Base-by-base conservation (phyloP, 1,140 invertebrate species). In the Papilio polytes region DNA sequence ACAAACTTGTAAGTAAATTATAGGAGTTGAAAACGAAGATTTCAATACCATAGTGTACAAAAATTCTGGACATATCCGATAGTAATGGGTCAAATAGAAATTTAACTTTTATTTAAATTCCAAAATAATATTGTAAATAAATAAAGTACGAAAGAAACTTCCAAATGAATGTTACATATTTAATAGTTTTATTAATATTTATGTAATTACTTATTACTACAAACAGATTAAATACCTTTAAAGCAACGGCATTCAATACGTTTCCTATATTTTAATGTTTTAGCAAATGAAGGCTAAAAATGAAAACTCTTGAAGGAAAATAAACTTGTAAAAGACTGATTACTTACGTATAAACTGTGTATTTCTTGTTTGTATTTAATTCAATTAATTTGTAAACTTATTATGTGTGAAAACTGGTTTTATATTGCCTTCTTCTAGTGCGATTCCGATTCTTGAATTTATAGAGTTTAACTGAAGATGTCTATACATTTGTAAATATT, bases 281-380 rank as follows among this genome's bases (percentile, higher is more conserved):
- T 59, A 78, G 77, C 72, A 79, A 80, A 72, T 76, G 74, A 70
- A n/a, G 18, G 31, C 26, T 53, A 51, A 78, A 51, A 78, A 48
- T 66, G 78, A 66, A 59, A 80, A 51, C 74, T 80, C 72, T 13
- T 83, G 80, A 78, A 80, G 73, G 46, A 72, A 83, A 70, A 83
- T 84, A 85, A 84, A 83, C 85, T 87, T 85, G 78, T 80, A 80
- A 85, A 89, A 90, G 89, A 90, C 89, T 90, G 87, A 90, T 85
- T 84, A 85, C 81, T 85, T 85, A 83, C 31, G 74, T 78, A 76
- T 76, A 26, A 76, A 76, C 18, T 56, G 74, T 56, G 74, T 78
- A 59, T 78, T 78, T 59, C 15, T 56, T 18, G 74, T 59, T 78
- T 56, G 26, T 59, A 36, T 78, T 51, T 59, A 18, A 41, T 78